phyloP scores from a whole-genome alignment of 2,113 vertebrate species.

The Amazona guildingii region DNA sequence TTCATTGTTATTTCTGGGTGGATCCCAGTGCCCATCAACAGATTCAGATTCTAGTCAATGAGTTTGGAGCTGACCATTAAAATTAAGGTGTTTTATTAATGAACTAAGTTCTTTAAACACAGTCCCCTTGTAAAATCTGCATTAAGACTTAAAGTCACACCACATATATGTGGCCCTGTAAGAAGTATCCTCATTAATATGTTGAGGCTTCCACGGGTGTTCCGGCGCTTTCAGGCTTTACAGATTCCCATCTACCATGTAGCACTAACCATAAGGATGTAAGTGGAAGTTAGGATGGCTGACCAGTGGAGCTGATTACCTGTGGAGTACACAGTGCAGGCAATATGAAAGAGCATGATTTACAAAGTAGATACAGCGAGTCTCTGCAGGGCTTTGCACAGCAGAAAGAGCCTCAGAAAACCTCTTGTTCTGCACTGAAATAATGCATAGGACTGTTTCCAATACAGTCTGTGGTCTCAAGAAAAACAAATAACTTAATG shows the following conservation, averaged over 20 bases:
- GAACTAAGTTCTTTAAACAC: background rate
- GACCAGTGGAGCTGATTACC: background rate
- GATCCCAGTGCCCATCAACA: background rate
- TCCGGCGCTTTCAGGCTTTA: background rate
- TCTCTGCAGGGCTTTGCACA: background rate
- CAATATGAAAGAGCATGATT: background rate
- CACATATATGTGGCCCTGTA: background rate
- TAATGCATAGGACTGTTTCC: background rate
- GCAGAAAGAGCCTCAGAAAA: background rate
- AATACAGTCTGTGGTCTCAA: background rate
- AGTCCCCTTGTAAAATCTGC: background rate
- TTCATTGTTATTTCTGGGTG: background rate
- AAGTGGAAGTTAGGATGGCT: background rate
- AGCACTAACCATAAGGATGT: background rate
- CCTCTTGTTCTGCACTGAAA: background rate
- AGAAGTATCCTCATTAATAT: background rate
- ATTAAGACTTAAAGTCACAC: background rate
- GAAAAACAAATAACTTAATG: background rate
- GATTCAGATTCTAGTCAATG: background rate
- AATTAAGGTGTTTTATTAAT: background rate
- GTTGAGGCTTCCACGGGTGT: background rate
- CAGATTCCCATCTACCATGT: background rate
- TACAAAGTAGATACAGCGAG: background rate
- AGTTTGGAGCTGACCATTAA: background rate
- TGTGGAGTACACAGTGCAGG: background rate